Base-by-base conservation (phyloP, 2,888 invertebrate genomes). In the Auanema freiburgensis region DNA sequence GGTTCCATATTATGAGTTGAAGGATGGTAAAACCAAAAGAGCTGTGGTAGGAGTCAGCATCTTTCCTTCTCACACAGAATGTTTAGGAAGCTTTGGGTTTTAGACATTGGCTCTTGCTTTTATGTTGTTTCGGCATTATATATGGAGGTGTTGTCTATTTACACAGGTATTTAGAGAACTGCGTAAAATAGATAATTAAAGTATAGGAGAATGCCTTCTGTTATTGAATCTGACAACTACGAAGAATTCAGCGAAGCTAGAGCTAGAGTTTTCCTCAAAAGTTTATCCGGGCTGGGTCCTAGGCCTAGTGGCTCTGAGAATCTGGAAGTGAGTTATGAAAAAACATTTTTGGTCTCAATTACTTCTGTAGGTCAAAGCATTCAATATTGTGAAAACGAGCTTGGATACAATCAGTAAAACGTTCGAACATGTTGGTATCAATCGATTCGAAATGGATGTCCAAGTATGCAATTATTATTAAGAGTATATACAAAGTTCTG, bases 31-130 rank as follows among this genome's bases (percentile, higher is more conserved):
- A 18, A 50, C 59, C n/a, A 64, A 64, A 57, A 61, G 64, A 18
- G 55, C 57, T 24, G 55, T 54, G 54, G 57, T 63, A 14, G 16
- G 53, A 21, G 4, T n/a, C 24, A 21, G 21, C 18, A 43, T 2
- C n/a, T 41, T n/a, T n/a, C 5, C 16, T 33, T 2, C 12, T 40
- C 16, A 40, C n/a, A 5, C 6, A 40, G 41, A 41, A 14, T 53
- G 61, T 67, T 18, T 55, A 76, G 74, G 69, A 71, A 10, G 58
- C 66, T 11, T 71, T 82, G 40, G 80, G 80, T 2, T 82, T 76
- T 59, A 69, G 77, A 8, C 79, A 82, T 49, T 82, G 82, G 82
- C 66, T 83, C 54, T 56, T 75, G 11, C 69, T 80, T n/a, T 59
- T 82, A 3, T 52, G 72, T 8, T 67, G 72, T 23, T 69, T 82